Evolutionary conservation across 2,113 vertebrate species (phyloP).

Genomic region (Dicrurus megarhynchus): DNA sequence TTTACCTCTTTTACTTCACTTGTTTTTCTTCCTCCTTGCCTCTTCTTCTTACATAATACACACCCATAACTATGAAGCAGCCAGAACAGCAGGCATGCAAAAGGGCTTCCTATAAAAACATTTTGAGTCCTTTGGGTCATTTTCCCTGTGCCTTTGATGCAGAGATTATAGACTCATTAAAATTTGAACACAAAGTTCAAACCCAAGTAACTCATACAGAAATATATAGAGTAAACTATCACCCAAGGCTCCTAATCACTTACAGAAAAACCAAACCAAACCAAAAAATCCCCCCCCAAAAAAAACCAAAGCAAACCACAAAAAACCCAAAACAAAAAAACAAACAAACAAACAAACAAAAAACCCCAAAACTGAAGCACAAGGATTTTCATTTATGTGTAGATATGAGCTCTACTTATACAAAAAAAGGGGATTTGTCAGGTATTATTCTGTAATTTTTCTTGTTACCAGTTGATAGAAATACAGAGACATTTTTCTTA

Average conservation of each 20-base stretch:
- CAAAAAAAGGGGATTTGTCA: neutral
- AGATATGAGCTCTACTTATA: neutral
- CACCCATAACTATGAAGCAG: neutral
- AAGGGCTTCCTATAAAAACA: neutral
- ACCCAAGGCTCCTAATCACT: neutral
- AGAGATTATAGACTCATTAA: neutral
- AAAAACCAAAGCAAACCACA: neutral
- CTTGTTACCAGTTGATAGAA: neutral
- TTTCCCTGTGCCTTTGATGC: conserved; percentile 22
- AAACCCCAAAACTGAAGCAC: neutral
- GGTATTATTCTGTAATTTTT: neutral
- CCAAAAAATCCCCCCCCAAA: neutral
- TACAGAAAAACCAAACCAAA: neutral
- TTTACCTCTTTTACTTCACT: neutral
- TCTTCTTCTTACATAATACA: neutral
- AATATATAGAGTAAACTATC: neutral
- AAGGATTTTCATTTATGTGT: neutral
- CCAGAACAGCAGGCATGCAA: neutral
- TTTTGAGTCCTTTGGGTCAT: conserved; percentile 17
- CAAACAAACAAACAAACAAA: neutral
- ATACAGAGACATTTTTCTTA: neutral
- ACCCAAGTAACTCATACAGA: conserved; percentile 1
- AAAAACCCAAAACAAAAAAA: neutral
- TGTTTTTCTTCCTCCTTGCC: neutral
- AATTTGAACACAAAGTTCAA: conserved; percentile 20